These are phyloP conservation scores for Pectinophora gossypiella DNA, from an alignment of 1,140 invertebrate genomes.

Conservation along the genomic window DNA sequence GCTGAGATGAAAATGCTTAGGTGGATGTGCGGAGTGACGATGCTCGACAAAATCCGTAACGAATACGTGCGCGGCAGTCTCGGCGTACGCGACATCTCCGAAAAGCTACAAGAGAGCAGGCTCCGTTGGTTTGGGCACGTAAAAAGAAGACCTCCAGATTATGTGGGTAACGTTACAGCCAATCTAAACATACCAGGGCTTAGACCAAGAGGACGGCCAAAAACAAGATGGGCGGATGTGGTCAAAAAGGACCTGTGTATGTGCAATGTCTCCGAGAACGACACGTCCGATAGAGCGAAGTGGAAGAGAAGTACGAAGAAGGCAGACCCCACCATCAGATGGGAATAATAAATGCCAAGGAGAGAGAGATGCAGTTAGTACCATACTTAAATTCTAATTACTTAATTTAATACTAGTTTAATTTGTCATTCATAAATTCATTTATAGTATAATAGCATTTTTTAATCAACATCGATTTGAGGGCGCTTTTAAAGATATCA, in stretches of 20 bases:
- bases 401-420: no score
- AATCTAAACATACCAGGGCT: background rate
- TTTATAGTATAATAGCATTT: no score
- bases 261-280: background rate
- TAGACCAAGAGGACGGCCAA: background rate
- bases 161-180: background rate
- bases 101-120: conserved; percentile 7
- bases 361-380: no score
- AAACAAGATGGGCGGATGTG: background rate
- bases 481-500: no score
- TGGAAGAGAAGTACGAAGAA: background rate
- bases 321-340: conserved; percentile 2
- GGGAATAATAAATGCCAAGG: background rate
- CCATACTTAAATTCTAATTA: no score
- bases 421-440: no score
- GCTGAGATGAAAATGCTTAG: conserved; percentile 13
- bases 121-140: conserved; percentile 11
- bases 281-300: background rate
- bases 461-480: no score
- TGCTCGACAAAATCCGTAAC: conserved; percentile 12
- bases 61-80: conserved; percentile 12
- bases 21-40: conserved; percentile 8
- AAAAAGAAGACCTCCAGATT: conserved; percentile 1
- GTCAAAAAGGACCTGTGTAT: background rate
- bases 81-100: conserved; percentile 1